Evolutionary conservation across 2,113 vertebrate species (phyloP), one percentile per base, ranked within the genome.

Genomic region (Seriola aureovittata): DNA sequence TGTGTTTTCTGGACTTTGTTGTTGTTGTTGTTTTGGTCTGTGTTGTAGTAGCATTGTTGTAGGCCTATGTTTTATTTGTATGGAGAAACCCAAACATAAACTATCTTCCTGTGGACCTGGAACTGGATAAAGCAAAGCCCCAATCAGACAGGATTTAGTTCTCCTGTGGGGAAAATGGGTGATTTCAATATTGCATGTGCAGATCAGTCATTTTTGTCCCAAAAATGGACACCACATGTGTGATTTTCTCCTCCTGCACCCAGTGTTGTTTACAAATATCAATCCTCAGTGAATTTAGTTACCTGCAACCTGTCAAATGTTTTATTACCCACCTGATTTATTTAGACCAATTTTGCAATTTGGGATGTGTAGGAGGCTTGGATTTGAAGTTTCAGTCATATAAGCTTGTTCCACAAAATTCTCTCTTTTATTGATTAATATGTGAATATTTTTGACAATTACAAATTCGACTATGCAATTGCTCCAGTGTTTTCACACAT

Each of bases 111-210:
- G 29, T 29, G 29, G 29, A 29, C 29, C 29, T 29, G 29, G 29
- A 38, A 25, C 23, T 69, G 63, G 59, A 73, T 72, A 34, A 81
- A 78, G 58, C 46, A 74, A 80, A 86, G 58, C 62, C 70, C 59
- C 40, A 76, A 73, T 82, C 73, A 86, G 73, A 67, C 38, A 60
- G 80, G 64, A 90, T 87, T 84, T 85, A 68, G 60, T 36, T 60
- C 40, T 58, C 63, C 42, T 6, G 36, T 8, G 21, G 36, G 48
- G 23, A 59, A 38, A 9, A 25, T 65, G 54, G 34, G 1, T 46
- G 16, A 80, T 59, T 81, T 78, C 13, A 67, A 48, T 55, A 82
- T 67, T 71, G 64, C 63, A 58, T 80, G 58, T 36, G n/a, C 46
- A 52, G 34, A 46, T 62, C 64, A 69, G 50, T 66, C 50, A 48